These are phyloP conservation scores for Episyrphus balteatus DNA, from an alignment of 1,140 invertebrate species.

Conservation along the genomic window DNA sequence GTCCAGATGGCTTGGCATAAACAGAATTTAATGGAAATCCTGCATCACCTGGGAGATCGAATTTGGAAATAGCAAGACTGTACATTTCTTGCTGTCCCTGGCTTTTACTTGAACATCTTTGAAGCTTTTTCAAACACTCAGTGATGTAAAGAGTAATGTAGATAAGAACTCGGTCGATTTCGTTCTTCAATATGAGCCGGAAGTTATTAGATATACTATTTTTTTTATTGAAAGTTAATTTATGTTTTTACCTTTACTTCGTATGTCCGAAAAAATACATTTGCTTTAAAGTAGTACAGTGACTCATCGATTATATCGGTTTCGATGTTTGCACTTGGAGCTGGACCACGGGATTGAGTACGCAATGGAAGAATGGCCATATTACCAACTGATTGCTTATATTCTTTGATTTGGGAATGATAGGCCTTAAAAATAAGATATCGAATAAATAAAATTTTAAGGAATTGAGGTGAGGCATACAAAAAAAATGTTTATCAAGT, in stretches of 20 bases:
- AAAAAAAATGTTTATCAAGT: no score
- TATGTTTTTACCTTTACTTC: constrained; percentile 75
- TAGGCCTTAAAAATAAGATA: constrained; percentile 60
- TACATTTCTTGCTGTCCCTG: constrained; percentile 94
- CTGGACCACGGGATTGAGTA: constrained; percentile 81
- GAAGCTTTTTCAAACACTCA: constrained; percentile 91
- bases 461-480: no score
- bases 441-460: background rate
- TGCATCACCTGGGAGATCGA: constrained; percentile 92
- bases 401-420: constrained; percentile 78
- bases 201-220: constrained; percentile 2
- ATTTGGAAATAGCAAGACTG: constrained; percentile 85
- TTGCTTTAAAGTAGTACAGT: constrained; percentile 94
- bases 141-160: constrained; percentile 98
- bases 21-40: constrained; percentile 97
- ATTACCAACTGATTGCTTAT: constrained; percentile 74
- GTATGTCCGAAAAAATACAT: constrained; percentile 98
- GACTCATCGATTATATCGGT: constrained; percentile 97
- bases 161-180: constrained; percentile 91
- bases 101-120: constrained; percentile 80
- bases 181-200: constrained; percentile 62
- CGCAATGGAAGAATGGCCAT: constrained; percentile 81
- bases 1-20: constrained; percentile 76
- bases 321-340: constrained; percentile 56
- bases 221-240: background rate